Base-by-base conservation (phyloP, 2,113 vertebrate genomes). In the Arothron firmamentum region DNA sequence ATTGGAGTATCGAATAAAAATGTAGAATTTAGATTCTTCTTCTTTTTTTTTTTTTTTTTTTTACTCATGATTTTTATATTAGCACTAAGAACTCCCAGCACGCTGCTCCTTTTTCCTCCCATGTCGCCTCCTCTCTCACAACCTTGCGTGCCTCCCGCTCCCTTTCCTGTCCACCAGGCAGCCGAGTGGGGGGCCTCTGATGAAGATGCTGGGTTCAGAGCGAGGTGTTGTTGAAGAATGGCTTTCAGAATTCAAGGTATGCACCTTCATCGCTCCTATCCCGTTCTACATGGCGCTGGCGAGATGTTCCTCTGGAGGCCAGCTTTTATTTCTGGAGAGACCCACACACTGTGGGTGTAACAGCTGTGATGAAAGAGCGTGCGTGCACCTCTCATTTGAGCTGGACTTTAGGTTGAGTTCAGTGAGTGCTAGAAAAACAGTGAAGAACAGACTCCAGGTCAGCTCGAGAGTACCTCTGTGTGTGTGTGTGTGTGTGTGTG, bases 181-280 rank as follows among this genome's bases (percentile, higher is more conserved):
- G 87, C 84, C 83, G 63, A 87, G 79, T 63, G 59, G 72, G 79
- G 63, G 65, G 75, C 83, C 78, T 83, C 77, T 88, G 76, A 81
- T 85, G 89, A 98, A 95, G 90, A 96, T 96, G 94, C 92, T 96
- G 92, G 92, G 92, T 84, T 92, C 94, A 77, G 93, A 97, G 89
- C 91, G 93, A 70, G 84, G 92, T 58, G 93, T 97, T 14, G 95
- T 99, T 46, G 95, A 99, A 92, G 96, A 99, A 93, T 99, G 96
- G 96, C 91, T 99, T 76, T 97, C 94, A 72, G 95, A 99, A 93
- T 99, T 96, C 93, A 98, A 99, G 96, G 96, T 99, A 88, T 92
- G 59, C n/a, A n/a, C 8, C 20, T 11, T 13, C 9, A 19, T 31
- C 42, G 34, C 4, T 12, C 34, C 52, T 50, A 12, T 18, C 18